phyloP scores from a whole-genome alignment of 2,113 vertebrate genomes.

The Ciconia maguari region DNA sequence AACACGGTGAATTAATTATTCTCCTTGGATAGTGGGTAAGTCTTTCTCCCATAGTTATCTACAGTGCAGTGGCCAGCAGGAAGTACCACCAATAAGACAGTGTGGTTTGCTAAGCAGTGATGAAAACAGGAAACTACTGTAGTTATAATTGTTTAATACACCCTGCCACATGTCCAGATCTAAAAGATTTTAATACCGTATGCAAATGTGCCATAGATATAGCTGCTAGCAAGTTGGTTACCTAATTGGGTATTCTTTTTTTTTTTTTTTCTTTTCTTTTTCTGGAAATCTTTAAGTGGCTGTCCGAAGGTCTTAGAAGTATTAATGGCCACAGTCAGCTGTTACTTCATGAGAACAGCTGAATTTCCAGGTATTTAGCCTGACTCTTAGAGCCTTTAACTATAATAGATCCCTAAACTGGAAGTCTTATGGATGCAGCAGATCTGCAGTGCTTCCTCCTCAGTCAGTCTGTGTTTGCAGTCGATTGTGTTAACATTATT shows the following conservation, averaged over 20 bases:
- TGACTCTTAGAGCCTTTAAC: constrained; percentile 31
- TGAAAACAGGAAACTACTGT: constrained; percentile 58
- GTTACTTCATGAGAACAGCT: background rate
- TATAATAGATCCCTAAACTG: constrained; percentile 6
- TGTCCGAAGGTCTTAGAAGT: constrained; percentile 4
- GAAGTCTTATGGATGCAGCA: constrained; percentile 1
- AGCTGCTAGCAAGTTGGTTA: constrained; percentile 67
- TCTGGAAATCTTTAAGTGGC: constrained; percentile 19
- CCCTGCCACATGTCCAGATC: constrained; percentile 58
- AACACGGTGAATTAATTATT: constrained; percentile 61
- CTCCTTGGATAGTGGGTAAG: constrained; percentile 27
- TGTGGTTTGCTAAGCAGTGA: constrained; percentile 72
- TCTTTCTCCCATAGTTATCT: constrained; percentile 66
- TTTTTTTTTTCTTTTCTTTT: background rate
- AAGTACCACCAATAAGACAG: constrained; percentile 60
- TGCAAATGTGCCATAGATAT: constrained; percentile 35
- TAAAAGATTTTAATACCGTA: constrained; percentile 49
- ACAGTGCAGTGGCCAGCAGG: constrained; percentile 75
- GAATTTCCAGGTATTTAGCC: constrained; percentile 22
- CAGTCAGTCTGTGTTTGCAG: background rate
- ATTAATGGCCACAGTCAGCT: constrained; percentile 34
- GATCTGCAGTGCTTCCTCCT: constrained; percentile 46
- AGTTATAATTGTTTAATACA: constrained; percentile 56
- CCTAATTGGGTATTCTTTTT: constrained; percentile 1
- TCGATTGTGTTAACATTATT: background rate